These are phyloP conservation scores for Biston betularia DNA, from an alignment of 2,888 invertebrate genomes.

Conservation along the genomic window DNA sequence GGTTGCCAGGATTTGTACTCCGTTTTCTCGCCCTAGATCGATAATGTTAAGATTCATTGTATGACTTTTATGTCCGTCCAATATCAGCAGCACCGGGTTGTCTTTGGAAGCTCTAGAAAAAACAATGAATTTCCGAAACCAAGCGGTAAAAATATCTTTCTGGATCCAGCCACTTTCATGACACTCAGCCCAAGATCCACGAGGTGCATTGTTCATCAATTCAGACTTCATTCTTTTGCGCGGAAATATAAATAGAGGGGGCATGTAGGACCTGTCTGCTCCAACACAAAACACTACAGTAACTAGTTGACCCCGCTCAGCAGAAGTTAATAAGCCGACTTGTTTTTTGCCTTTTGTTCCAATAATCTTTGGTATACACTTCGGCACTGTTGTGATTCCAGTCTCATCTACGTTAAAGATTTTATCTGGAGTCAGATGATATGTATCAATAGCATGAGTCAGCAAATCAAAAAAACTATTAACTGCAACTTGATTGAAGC, in stretches of 20 bases:
- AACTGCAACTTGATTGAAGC: neutral
- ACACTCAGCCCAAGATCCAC: conserved; percentile 33
- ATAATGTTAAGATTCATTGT: conserved; percentile 40
- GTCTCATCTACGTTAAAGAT: conserved; percentile 63
- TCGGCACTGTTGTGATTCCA: conserved; percentile 57
- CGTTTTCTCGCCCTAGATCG: conserved; percentile 27
- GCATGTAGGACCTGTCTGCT: neutral
- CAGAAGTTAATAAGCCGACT: conserved; percentile 53
- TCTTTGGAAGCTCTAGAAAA: conserved; percentile 41
- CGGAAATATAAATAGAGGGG: conserved; percentile 39
- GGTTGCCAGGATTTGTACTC: conserved; percentile 6
- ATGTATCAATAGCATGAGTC: neutral
- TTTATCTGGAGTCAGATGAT: conserved; percentile 37
- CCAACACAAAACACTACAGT: neutral
- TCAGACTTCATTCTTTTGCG: conserved; percentile 33
- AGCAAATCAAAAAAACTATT: conserved; percentile 2
- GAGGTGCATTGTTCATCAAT: conserved; percentile 45
- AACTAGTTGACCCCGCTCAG: conserved; percentile 45
- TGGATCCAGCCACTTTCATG: conserved; percentile 45
- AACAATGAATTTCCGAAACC: conserved; percentile 32
- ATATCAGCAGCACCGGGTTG: conserved; percentile 42
- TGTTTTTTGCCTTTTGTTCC: conserved; percentile 54
- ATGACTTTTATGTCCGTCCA: conserved; percentile 48
- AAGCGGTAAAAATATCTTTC: conserved; percentile 35
- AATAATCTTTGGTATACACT: conserved; percentile 50